Percentiles rank a stretch among this genome's conserved stretches.
Evolutionary conservation across 2,113 vertebrate species (phyloP).

Genomic region (Gymnogyps californianus): DNA sequence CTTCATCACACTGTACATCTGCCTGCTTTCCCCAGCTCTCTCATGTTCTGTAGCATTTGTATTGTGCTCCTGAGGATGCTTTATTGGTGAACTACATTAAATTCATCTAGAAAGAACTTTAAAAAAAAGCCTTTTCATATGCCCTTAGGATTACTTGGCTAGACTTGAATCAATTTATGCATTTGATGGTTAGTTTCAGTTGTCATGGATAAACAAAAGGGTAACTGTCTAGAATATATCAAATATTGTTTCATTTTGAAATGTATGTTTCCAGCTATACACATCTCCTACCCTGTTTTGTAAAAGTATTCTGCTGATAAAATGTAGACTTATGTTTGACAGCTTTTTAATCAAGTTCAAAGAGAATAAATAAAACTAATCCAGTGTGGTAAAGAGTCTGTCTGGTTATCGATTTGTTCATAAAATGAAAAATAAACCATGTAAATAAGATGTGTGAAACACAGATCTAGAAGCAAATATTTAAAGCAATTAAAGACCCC

Average conservation of each 20-base stretch:
- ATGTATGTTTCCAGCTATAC: slow-evolving; percentile 71
- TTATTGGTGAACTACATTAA: slow-evolving; percentile 78
- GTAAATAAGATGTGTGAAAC: slow-evolving; percentile 72
- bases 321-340: slow-evolving; percentile 77
- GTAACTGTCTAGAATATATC: slow-evolving; percentile 77
- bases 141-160: slow-evolving; percentile 75
- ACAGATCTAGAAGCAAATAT: slow-evolving; percentile 69
- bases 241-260: slow-evolving; percentile 77
- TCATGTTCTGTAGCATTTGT: slow-evolving; percentile 73
- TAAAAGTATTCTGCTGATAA: slow-evolving; percentile 74
- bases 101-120: slow-evolving; percentile 74
- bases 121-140: slow-evolving; percentile 64
- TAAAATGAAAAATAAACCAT: slow-evolving; percentile 76
- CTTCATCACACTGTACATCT: slow-evolving; percentile 67
- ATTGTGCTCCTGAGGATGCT: slow-evolving; percentile 73
- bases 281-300: slow-evolving; percentile 67
- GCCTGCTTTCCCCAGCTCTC: slow-evolving; percentile 56
- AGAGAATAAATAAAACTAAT: slow-evolving; percentile 80
- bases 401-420: slow-evolving; percentile 75
- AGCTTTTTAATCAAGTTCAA: slow-evolving; percentile 81
- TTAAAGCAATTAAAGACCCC: slow-evolving; percentile 54
- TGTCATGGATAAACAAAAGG: slow-evolving; percentile 77
- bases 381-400: slow-evolving; percentile 74
- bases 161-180: slow-evolving; percentile 74
- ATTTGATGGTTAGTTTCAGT: slow-evolving; percentile 77